Base-by-base conservation (phyloP, 2,888 invertebrate species). In the Melolontha melolontha region DNA sequence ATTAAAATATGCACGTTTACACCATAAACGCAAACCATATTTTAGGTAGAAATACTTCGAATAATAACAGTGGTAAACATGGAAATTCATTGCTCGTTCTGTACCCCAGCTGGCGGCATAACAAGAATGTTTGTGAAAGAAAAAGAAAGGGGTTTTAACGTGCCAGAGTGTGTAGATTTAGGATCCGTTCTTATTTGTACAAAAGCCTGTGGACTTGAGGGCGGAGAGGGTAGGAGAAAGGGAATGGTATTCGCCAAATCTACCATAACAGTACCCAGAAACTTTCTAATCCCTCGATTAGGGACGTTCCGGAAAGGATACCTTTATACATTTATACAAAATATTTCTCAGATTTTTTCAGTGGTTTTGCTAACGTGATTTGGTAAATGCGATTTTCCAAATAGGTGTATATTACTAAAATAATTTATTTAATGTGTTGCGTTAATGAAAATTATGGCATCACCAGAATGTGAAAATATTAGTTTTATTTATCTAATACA, bases 241-340 rank as follows among this genome's bases (percentile, higher is more conserved):
- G 54, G 17, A 39, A 1, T 17, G 16, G 16, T 34, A 17, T 54
- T 54, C 54, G 54, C 54, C 54, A 40, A 54, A 54, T 54, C 39
- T 54, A 54, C 34, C 54, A 11, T 40, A 40, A 54, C 40, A 54
- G 39, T 54, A 17, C 39, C 54, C 39, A 40, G 40, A 17, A 54
- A 54, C 54, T 54, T 54, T 54, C 54, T 54, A 54, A 54, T 39
- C 54, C 40, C 40, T 14, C 54, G 54, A 54, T 54, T 54, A 54
- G 40, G 54, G 40, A 54, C 54, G 54, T 39, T 54, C 40, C 52
- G 34, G 39, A 52, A 52, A 52, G 52, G 34, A 39, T 54, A 16
- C 40, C 54, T 39, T 40, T 40, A 34, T 34, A 10, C 40, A 39
- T 54, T 16, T 40, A 10, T 14, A 17, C 10, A 17, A 49, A 49